Conservation (phyloP, 1,140 invertebrate genomes). For the Micrasema minimum region DNA sequence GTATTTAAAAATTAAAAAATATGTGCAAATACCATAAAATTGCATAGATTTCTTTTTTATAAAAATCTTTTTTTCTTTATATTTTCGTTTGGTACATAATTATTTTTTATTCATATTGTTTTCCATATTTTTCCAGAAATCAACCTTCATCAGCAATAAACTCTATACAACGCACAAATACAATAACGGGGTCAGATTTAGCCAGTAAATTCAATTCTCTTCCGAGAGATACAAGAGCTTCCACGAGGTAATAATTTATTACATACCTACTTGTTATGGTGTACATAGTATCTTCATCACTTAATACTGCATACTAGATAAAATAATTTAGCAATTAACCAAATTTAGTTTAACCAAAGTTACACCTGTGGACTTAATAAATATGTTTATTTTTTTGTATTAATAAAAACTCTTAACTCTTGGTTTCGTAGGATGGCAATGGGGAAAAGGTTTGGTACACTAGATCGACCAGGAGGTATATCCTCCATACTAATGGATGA, state of each 20-base stretch:
- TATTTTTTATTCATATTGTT: too few species aligned
- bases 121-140: constrained; percentile 45
- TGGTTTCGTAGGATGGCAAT: constrained; percentile 57
- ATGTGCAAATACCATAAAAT: too few species aligned
- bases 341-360: too few species aligned
- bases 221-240: constrained; percentile 76
- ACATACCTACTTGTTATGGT: not conserved
- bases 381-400: not conserved
- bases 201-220: constrained; percentile 78
- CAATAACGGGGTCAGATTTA: constrained; percentile 67
- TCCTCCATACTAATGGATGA: constrained; percentile 77
- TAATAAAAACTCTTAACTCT: not conserved
- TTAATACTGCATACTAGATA: too few species aligned
- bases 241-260: constrained; percentile 55
- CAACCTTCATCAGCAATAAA: constrained; percentile 63
- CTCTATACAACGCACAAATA: constrained; percentile 61
- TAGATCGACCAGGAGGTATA: constrained; percentile 60
- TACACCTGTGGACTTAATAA: not conserved
- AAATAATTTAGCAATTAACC: too few species aligned
- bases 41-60: too few species aligned
- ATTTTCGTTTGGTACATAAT: too few species aligned
- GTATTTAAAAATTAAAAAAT: too few species aligned
- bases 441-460: constrained; percentile 61
- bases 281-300: not conserved
- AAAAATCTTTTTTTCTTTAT: too few species aligned